Conservation (phyloP, 1,140 invertebrate species). For the Aphelinus certus region DNA sequence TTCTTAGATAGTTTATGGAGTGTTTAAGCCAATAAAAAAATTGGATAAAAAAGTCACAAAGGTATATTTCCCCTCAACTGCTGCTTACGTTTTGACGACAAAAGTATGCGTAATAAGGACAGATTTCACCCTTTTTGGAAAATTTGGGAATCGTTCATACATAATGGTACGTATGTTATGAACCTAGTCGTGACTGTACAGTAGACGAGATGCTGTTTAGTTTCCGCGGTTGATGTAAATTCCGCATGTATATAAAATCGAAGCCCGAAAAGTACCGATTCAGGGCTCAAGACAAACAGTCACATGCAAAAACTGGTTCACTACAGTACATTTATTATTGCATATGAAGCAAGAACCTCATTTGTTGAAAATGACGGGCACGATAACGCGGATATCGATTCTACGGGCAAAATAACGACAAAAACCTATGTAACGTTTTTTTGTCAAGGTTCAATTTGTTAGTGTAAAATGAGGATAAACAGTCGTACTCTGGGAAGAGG, state of each 20-base stretch:
- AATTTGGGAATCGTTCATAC: slow-evolving; percentile 43
- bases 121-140: slow-evolving; percentile 42
- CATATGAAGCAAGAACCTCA: slow-evolving; percentile 40
- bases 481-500: no score
- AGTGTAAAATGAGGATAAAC: no score
- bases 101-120: slow-evolving; percentile 16
- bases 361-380: slow-evolving; percentile 47
- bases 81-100: slow-evolving; percentile 41
- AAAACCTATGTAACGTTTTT: no score
- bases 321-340: slow-evolving; percentile 45
- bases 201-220: slow-evolving; percentile 58
- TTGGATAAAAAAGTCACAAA: no score
- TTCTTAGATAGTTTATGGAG: no score
- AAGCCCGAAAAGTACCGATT: slow-evolving; percentile 61
- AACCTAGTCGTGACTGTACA: slow-evolving; percentile 13
- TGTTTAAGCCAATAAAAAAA: no score
- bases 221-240: slow-evolving; percentile 58
- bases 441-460: no score
- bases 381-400: no score
- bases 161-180: slow-evolving; percentile 30
- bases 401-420: no score
- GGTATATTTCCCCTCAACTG: slow-evolving; percentile 11
- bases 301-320: slow-evolving; percentile 55
- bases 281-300: slow-evolving; percentile 43
- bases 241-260: slow-evolving; percentile 62